These are phyloP conservation scores for Pseudochirops corinnae DNA, from an alignment of 2,797 vertebrate species.

Conservation along the genomic window DNA sequence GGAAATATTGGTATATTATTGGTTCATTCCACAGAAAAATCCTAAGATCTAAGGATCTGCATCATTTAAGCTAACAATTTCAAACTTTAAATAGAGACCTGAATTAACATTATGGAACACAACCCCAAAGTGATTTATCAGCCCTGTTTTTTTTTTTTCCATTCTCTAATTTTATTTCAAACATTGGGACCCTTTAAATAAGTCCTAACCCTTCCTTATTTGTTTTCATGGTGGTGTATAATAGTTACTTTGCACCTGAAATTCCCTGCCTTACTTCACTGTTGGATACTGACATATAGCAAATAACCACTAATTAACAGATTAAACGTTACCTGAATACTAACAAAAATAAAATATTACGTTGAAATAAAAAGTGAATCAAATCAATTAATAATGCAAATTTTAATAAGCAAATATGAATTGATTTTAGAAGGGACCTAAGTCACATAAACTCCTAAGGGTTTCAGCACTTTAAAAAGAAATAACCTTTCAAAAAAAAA, in stretches of 20 bases:
- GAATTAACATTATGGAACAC: conserved; percentile 53
- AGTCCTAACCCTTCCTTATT: conserved; percentile 31
- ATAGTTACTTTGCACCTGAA: conserved; percentile 51
- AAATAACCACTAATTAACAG: conserved; percentile 58
- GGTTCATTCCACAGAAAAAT: conserved; percentile 10
- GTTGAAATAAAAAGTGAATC: conserved; percentile 33
- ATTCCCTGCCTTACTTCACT: conserved; percentile 43
- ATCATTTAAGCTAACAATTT: conserved; percentile 37
- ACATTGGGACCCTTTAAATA: conserved; percentile 39
- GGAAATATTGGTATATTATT: conserved; percentile 3
- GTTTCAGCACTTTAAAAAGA: background rate
- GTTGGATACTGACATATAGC: conserved; percentile 53
- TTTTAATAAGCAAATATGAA: conserved; percentile 58
- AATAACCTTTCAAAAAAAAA: background rate
- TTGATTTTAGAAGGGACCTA: conserved; percentile 37
- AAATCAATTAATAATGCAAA: conserved; percentile 14
- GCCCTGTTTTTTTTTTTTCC: background rate
- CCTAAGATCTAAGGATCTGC: conserved; percentile 4
- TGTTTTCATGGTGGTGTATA: conserved; percentile 57
- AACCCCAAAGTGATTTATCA: background rate
- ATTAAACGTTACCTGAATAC: conserved; percentile 55
- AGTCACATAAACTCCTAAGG: background rate
- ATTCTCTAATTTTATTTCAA: conserved; percentile 52
- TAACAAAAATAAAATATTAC: conserved; percentile 46
- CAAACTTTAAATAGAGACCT: conserved; percentile 38